Base-by-base conservation (phyloP, 1,140 invertebrate species). In the Polyergus mexicanus region DNA sequence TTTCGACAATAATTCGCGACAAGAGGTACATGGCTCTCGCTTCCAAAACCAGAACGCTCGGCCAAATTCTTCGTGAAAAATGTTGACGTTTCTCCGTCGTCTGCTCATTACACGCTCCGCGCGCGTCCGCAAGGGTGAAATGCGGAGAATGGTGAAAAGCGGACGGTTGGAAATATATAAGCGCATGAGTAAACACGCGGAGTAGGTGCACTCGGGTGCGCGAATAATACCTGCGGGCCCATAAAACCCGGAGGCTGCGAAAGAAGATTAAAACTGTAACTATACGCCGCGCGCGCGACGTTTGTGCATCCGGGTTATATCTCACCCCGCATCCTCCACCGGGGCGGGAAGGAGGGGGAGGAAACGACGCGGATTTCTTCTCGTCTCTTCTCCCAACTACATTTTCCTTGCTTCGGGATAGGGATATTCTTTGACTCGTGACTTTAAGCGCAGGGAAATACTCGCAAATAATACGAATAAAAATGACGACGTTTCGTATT, bases 261-360 rank as follows among this genome's bases (percentile, higher is more conserved):
- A 83, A 83, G 78, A 83, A 83, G 68, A 83, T 83, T 83, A 83
- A 83, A 83, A 83, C 28, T 56, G 78, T 83, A 83, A 83, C 78
- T 74, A 83, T 74, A 83, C 54, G 3, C 32, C 32, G 32, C 38
- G 38, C 32, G 38, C 54, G 78, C 54, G 38, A 38, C 38, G 38
- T 38, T 38, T 71, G 68, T 28, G 58, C 38, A 41, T 8, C 78
- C 41, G n/a, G 38, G 38, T 74, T 83, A 83, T 71, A n/a, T 60
- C 28, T 56, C n/a, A 47, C 38, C n/a, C 56, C 13, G 41, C 25
- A 38, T 72, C 25, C 19, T 44, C 7, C 25, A 72, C 41, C 56
- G 13, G n/a, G 44, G 78, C 38, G 4, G 16, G 13, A 32, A 10
- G 2, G 38, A 0, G 22, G 2, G 10, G 13, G 28, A 13, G 11